These are phyloP conservation scores for Papilio glaucus DNA, from an alignment of 1,140 invertebrate genomes.

Conservation along the genomic window DNA sequence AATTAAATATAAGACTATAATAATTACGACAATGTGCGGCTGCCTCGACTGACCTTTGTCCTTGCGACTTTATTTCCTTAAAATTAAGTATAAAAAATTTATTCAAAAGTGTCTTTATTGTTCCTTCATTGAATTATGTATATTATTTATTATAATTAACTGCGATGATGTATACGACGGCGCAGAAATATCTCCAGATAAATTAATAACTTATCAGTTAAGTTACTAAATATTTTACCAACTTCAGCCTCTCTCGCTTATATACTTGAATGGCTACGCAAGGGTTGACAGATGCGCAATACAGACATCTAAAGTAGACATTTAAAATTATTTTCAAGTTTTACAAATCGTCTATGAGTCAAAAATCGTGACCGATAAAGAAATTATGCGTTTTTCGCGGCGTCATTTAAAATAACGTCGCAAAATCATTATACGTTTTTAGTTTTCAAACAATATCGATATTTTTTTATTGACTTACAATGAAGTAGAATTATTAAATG, in stretches of 20 bases:
- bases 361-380: not conserved
- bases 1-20: not conserved
- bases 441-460: no score
- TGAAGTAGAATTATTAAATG: no score
- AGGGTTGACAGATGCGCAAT: no score
- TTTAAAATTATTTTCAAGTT: not conserved
- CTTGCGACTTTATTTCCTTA: conserved; percentile 6
- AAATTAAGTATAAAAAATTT: not conserved
- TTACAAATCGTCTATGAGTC: not conserved
- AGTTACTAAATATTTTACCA: no score
- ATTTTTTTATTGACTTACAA: no score
- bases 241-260: no score
- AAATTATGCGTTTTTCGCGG: not conserved
- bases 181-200: no score
- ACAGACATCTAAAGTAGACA: no score
- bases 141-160: not conserved
- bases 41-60: not conserved
- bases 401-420: not conserved
- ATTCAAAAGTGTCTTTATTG: not conserved
- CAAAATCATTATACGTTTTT: not conserved
- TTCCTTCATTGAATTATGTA: not conserved
- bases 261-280: no score
- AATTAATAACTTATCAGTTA: no score
- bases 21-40: not conserved
- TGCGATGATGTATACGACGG: not conserved